phyloP scores from a whole-genome alignment of 2,797 vertebrate genomes.

The Alosa sapidissima region DNA sequence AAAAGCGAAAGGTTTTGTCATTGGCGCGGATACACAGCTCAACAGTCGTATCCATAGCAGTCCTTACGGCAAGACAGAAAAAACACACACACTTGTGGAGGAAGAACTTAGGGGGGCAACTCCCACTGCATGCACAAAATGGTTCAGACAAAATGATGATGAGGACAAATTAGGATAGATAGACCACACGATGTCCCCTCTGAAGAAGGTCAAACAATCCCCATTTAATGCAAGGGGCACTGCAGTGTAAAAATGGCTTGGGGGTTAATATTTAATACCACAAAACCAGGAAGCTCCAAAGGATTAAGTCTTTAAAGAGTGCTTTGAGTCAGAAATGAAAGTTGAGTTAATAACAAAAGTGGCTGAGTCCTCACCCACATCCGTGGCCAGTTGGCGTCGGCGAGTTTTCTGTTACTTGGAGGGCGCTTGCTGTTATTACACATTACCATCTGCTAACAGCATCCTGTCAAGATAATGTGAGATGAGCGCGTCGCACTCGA shows the following conservation, averaged over 20 bases:
- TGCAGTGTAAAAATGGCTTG: not conserved
- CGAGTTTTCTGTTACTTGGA: conserved; percentile 62
- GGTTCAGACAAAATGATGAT: not conserved
- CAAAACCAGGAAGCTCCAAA: not conserved
- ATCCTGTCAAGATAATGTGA: conserved; percentile 61
- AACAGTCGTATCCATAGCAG: not conserved
- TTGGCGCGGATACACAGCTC: not conserved
- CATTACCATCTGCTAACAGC: conserved; percentile 68
- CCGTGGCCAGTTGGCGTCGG: conserved; percentile 1
- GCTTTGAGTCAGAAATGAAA: not conserved
- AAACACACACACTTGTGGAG: not conserved
- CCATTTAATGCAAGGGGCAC: not conserved
- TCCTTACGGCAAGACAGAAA: not conserved
- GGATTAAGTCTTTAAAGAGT: not conserved
- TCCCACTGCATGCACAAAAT: not conserved
- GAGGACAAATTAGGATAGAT: not conserved
- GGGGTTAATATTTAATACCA: not conserved
- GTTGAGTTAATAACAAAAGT: not conserved
- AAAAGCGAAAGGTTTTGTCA: not conserved
- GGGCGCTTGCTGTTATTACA: conserved; percentile 59
- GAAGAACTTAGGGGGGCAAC: not conserved
- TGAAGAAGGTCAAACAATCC: not conserved
- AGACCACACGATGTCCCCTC: not conserved
- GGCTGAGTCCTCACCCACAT: not conserved
- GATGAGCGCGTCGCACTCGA: conserved; percentile 54